Percentiles rank a stretch among this genome's conserved stretches.
These are phyloP conservation scores for Oceanodroma tethys DNA, from an alignment of 2,113 vertebrate species.

Conservation along the genomic window DNA sequence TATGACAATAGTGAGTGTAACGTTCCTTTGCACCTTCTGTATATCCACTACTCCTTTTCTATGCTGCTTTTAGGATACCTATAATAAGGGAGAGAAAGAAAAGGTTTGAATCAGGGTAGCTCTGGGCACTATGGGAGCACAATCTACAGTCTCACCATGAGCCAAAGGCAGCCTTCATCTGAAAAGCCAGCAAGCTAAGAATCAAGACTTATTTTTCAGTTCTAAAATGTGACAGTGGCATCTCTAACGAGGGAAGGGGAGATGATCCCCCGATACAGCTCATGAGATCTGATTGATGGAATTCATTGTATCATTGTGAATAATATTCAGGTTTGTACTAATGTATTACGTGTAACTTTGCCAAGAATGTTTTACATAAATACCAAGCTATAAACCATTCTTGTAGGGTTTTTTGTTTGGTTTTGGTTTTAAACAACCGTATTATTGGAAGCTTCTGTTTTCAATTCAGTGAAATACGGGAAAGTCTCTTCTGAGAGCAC, in stretches of 20 bases:
- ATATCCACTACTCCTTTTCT: not conserved
- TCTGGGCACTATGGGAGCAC: not conserved
- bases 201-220: not conserved
- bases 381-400: not conserved
- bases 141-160: not conserved
- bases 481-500: not conserved
- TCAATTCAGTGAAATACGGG: not conserved
- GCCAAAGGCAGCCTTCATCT: not conserved
- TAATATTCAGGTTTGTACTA: conserved; percentile 71
- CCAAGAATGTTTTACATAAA: conserved; percentile 71
- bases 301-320: conserved; percentile 49
- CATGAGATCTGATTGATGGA: not conserved
- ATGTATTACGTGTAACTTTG: conserved; percentile 63
- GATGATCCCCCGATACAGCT: not conserved
- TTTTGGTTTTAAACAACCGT: not conserved
- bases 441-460: not conserved
- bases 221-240: conserved; percentile 46
- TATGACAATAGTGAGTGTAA: not conserved
- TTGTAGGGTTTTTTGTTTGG: not conserved
- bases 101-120: not conserved
- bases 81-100: not conserved
- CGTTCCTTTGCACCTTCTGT: conserved; percentile 2
- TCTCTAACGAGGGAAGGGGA: conserved; percentile 34
- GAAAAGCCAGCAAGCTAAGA: not conserved
- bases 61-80: conserved; percentile 4